Conservation (phyloP, 1,140 invertebrate species). For the Pseudomyrmex gracilis region DNA sequence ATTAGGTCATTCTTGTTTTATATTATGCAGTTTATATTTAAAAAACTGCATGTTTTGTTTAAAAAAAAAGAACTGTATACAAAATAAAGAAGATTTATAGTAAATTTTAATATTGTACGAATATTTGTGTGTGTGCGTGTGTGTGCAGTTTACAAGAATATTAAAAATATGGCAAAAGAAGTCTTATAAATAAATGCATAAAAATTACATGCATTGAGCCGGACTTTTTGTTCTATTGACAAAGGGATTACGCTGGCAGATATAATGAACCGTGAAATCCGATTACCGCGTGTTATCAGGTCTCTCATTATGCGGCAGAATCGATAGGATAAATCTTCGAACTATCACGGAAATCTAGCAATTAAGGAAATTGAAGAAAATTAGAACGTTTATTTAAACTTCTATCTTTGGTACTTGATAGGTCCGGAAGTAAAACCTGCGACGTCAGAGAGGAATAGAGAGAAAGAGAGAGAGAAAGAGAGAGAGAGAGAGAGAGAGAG, state of each 20-base stretch:
- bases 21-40: too few species aligned
- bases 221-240: conserved; percentile 17
- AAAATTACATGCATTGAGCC: background rate
- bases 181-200: background rate
- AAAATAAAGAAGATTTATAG: background rate
- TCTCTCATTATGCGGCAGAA: conserved; percentile 13
- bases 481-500: background rate
- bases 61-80: background rate
- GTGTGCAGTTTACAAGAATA: background rate
- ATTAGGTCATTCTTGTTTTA: too few species aligned
- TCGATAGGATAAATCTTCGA: conserved; percentile 23
- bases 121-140: background rate
- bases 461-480: background rate
- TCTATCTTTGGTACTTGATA: background rate
- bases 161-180: conserved; percentile 14
- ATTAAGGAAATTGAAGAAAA: conserved; percentile 31
- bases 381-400: conserved; percentile 42
- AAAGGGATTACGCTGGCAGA: background rate
- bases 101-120: background rate
- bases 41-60: too few species aligned
- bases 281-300: conserved; percentile 29
- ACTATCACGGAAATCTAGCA: conserved; percentile 25
- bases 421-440: conserved; percentile 42
- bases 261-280: conserved; percentile 46
- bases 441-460: background rate